These are phyloP conservation scores for Eristalinus aeneus DNA, from an alignment of 2,888 invertebrate species.

Conservation along the genomic window DNA sequence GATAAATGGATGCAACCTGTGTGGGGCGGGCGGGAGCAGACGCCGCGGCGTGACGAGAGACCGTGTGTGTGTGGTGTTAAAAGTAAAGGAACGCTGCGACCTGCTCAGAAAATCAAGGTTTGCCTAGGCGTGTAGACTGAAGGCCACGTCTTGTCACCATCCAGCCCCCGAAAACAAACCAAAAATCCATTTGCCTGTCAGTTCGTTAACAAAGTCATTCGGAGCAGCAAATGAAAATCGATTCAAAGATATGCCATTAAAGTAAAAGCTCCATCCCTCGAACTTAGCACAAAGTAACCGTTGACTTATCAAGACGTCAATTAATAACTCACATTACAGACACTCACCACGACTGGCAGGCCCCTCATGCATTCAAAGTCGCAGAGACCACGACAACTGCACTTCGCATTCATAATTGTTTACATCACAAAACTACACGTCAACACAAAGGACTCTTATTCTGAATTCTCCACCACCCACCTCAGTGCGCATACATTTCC, in stretches of 20 bases:
- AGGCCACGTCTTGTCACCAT: no score
- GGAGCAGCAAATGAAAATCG: not conserved
- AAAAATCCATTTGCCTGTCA: not conserved
- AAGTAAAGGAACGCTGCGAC: no score
- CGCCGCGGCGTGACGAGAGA: not conserved
- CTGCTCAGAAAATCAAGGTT: no score
- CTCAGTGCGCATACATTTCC: constrained; percentile 10
- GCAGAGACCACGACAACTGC: not conserved
- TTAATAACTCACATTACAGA: not conserved
- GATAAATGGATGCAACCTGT: constrained; percentile 33
- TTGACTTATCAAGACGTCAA: not conserved
- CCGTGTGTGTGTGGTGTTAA: not conserved
- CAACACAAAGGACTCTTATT: not conserved
- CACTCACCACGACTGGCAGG: not conserved
- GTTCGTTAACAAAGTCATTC: not conserved
- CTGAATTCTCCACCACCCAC: not conserved
- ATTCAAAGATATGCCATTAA: not conserved
- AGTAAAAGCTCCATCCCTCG: not conserved
- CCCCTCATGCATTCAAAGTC: not conserved
- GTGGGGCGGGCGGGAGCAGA: not conserved
- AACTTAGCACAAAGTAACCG: not conserved
- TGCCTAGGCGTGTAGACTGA: no score
- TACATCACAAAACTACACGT: not conserved
- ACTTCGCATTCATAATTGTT: not conserved
- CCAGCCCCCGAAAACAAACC: no score